Base-by-base conservation (phyloP, 2,888 invertebrate species). In the Sericinus montela region DNA sequence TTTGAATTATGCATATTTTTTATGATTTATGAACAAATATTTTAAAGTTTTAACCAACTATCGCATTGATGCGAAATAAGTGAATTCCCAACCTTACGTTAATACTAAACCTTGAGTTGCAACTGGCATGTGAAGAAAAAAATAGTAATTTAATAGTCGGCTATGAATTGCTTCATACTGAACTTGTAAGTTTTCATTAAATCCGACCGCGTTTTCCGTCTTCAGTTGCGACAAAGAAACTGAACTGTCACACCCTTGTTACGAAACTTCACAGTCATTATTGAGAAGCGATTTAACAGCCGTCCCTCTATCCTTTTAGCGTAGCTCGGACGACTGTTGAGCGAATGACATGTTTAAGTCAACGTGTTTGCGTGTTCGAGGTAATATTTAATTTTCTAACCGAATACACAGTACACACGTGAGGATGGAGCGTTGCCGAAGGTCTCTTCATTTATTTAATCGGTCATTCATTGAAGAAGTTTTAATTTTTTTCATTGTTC, bases 321-420 rank as follows among this genome's bases (percentile, higher is more conserved):
- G 43, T 16, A 32, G 19, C 19, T 19, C 41, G 16, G 41, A 34
- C 29, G 32, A 1, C 25, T 25, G 25, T 25, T 25, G 6, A 25
- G 16, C 14, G 29, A n/a, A 15, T 5, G 28, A 40, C 40, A 29
- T 29, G 40, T 29, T 25, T 40, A 40, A 40, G 16, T 30, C 25
- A 36, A 15, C 15, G 13, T 23, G 43, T 43, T 23, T 3, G 13
- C 25, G 1, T 30, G 6, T n/a, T 19, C 32, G 41, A 14, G 8
- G n/a, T 42, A 13, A 13, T 42, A 42, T 42, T 42, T 42, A n/a
- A 2, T 42, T 32, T 19, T 42, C n/a, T 15, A 15, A 29, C 29
- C 8, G 13, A 29, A 40, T 29, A 11, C 6, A 9, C 15, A 13
- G 6, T 29, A 23, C 19, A 13, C 11, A n/a, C 8, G 25, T 25